Evolutionary conservation across 2,797 vertebrate species (phyloP).

Genomic region (Agapornis canus): DNA sequence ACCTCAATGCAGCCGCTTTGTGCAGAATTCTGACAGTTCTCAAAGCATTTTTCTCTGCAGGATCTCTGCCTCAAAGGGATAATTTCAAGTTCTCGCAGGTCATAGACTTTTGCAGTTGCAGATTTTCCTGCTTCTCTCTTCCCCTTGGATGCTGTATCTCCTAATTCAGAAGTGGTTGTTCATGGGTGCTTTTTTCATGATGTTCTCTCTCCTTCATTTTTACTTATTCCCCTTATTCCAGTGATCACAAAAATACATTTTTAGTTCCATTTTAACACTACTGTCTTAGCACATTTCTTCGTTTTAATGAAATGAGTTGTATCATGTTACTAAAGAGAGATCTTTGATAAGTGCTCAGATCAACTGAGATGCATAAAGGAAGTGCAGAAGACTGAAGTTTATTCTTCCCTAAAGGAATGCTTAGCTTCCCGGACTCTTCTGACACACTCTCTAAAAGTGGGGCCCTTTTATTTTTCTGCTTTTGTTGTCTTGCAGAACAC

Average conservation of each 20-base stretch:
- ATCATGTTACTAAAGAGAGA: constrained; percentile 38
- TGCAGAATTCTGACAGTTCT: not conserved
- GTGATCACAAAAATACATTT: not conserved
- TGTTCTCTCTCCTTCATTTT: not conserved
- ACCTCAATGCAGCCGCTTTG: not conserved
- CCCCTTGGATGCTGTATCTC: not conserved
- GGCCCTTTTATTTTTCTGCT: not conserved
- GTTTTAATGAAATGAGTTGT: not conserved
- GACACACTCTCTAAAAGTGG: not conserved
- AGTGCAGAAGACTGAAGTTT: constrained; percentile 47
- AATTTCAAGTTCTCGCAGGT: not conserved
- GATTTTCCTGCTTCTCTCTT: not conserved
- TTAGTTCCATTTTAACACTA: not conserved
- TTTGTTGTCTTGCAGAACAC: not conserved
- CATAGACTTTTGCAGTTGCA: not conserved
- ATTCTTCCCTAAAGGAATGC: constrained; percentile 49
- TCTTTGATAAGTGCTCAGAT: constrained; percentile 38
- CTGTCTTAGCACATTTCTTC: not conserved
- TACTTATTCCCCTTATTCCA: not conserved
- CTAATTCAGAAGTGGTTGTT: not conserved
- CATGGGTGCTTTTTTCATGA: not conserved
- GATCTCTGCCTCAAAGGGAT: not conserved
- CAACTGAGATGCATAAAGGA: constrained; percentile 5
- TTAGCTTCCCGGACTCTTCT: not conserved
- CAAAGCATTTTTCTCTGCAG: not conserved